Evolutionary conservation across 2,888 invertebrate species (phyloP).

Genomic region (Periphyllus acericola): DNA sequence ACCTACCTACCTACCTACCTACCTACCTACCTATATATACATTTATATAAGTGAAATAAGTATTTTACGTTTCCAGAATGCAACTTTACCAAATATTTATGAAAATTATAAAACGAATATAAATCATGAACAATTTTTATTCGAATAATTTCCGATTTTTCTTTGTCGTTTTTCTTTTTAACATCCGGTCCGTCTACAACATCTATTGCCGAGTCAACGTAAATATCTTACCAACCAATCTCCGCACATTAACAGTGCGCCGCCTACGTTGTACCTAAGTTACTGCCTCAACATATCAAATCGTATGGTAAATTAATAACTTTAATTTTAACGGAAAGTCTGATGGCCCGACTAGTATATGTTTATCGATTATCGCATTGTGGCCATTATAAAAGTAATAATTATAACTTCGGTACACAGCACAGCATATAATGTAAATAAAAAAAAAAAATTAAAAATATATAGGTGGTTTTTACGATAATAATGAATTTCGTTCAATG

Average conservation of each 20-base stretch:
- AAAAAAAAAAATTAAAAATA: background rate
- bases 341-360: background rate
- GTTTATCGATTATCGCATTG: background rate
- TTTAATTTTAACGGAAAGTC: background rate
- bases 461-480: background rate
- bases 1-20: background rate
- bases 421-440: background rate
- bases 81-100: background rate
- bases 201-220: background rate
- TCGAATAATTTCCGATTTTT: background rate
- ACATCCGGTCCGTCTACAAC: background rate
- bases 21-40: no score
- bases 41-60: background rate
- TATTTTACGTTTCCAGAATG: background rate
- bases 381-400: background rate
- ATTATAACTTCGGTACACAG: background rate
- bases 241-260: background rate
- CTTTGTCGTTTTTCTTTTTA: background rate
- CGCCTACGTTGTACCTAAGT: background rate
- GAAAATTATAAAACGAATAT: no score
- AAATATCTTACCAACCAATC: conserved; percentile 18
- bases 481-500: background rate
- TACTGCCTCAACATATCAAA: conserved; percentile 1
- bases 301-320: conserved; percentile 12
- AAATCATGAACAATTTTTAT: background rate